Evolutionary conservation across 2,113 vertebrate genomes (phyloP).

Genomic region (Xiphophorus couchianus): DNA sequence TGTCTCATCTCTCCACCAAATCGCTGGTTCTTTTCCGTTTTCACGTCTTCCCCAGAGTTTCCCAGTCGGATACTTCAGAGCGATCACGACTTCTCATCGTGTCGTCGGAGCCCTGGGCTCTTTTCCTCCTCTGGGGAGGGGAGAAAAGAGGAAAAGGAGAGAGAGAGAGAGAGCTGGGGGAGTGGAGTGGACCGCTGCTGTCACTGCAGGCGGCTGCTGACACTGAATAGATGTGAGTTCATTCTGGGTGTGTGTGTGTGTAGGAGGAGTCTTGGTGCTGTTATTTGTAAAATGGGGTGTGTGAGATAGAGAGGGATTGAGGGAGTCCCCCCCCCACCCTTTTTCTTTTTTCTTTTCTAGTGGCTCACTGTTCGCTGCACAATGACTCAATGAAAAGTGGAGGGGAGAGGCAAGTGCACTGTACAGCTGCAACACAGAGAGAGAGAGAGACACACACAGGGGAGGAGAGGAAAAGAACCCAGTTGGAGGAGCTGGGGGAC

Average conservation of each 20-base stretch:
- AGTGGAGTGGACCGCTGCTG: conserved; percentile 28
- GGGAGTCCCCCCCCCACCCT: conserved; percentile 67
- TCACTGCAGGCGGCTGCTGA: conserved; percentile 63
- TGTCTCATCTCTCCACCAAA: conserved; percentile 2
- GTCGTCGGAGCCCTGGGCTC: conserved; percentile 46
- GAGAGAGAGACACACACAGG: conserved; percentile 36
- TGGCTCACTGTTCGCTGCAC: conserved; percentile 72
- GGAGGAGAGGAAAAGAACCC: conserved; percentile 48
- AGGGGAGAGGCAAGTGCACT: conserved; percentile 71
- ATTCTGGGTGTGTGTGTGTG: conserved; percentile 53
- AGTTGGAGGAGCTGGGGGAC: conserved; percentile 42
- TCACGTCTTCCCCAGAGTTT: conserved; percentile 25
- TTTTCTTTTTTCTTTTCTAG: conserved; percentile 41
- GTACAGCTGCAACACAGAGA: conserved; percentile 56
- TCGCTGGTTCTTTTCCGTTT: conserved; percentile 5
- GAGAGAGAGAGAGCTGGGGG: conserved; percentile 8
- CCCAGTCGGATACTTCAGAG: conserved; percentile 32
- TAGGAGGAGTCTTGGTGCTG: conserved; percentile 78
- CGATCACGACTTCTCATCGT: conserved; percentile 48
- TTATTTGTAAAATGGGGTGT: conserved; percentile 79
- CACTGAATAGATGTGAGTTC: conserved; percentile 72
- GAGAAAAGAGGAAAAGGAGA: conserved; percentile 31
- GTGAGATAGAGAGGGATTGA: conserved; percentile 62
- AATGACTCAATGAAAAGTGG: conserved; percentile 78
- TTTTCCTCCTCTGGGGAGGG: conserved; percentile 35